Evolutionary conservation across 2,797 vertebrate species (phyloP).

Genomic region (Trachurus trachurus): DNA sequence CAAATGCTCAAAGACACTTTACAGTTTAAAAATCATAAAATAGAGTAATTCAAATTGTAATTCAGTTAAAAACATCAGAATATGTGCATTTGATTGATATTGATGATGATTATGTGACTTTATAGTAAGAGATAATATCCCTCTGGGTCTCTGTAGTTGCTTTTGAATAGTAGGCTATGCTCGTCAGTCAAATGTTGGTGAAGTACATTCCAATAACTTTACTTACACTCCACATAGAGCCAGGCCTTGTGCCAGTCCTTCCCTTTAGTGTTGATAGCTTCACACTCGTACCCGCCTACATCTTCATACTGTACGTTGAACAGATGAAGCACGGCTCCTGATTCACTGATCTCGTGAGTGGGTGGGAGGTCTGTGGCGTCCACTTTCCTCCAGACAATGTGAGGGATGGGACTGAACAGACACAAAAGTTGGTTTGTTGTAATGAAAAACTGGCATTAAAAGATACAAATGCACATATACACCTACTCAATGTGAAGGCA

Average conservation of each 20-base stretch:
- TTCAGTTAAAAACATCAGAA: too few species aligned
- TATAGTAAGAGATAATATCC: too few species aligned
- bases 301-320: conserved; percentile 97
- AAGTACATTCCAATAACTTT: neutral
- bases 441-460: neutral
- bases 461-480: too few species aligned
- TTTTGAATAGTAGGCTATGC: neutral
- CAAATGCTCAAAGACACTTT: too few species aligned
- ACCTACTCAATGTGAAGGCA: neutral
- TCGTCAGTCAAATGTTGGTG: neutral
- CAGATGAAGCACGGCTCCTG: conserved; percentile 94
- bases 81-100: neutral
- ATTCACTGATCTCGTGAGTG: conserved; percentile 93
- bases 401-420: conserved; percentile 91
- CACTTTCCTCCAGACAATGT: conserved; percentile 95
- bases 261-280: conserved; percentile 96
- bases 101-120: neutral
- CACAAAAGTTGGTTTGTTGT: neutral
- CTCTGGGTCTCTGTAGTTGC: too few species aligned
- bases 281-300: conserved; percentile 94
- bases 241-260: conserved; percentile 95
- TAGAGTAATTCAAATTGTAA: too few species aligned
- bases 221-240: conserved; percentile 95
- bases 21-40: too few species aligned
- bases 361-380: conserved; percentile 92